These are phyloP conservation scores for Goniozus legneri DNA, from an alignment of 1,140 invertebrate species.

Conservation along the genomic window DNA sequence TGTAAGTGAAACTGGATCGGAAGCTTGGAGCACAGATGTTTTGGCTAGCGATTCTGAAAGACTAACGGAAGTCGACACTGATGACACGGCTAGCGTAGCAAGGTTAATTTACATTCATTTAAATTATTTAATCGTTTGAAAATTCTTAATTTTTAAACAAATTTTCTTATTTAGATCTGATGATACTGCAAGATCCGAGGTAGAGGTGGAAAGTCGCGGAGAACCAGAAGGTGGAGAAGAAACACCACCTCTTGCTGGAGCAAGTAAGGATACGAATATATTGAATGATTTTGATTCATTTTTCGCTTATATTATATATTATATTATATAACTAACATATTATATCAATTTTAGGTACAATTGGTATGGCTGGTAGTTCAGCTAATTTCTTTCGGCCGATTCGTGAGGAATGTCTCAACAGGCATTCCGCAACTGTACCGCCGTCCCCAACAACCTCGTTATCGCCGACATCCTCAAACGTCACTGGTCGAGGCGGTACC, in stretches of 20 bases:
- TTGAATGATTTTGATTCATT: too few species aligned
- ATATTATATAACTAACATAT: too few species aligned
- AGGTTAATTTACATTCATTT: slow-evolving; percentile 36
- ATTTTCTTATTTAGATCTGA: slow-evolving; percentile 58
- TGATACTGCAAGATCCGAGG: slow-evolving; percentile 67
- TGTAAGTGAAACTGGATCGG: slow-evolving; percentile 86
- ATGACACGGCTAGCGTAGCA: slow-evolving; percentile 74
- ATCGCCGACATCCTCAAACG: slow-evolving; percentile 36
- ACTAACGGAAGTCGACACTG: slow-evolving; percentile 82
- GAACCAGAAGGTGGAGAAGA: slow-evolving; percentile 53
- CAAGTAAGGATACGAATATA: slow-evolving; percentile 30
- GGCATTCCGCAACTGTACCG: slow-evolving; percentile 22
- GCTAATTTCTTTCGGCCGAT: slow-evolving; percentile 42
- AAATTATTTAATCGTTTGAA: slow-evolving; percentile 1
- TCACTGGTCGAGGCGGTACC: slow-evolving; percentile 41
- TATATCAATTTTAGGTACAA: slow-evolving; percentile 9
- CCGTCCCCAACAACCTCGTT: slow-evolving; percentile 35
- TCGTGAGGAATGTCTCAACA: slow-evolving; percentile 38
- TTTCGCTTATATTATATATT: too few species aligned
- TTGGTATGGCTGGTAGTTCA: slow-evolving; percentile 28
- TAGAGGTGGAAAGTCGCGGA: slow-evolving; percentile 55
- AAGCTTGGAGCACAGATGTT: slow-evolving; percentile 97
- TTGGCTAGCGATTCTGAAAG: slow-evolving; percentile 91
- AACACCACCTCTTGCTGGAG: slow-evolving; percentile 35
- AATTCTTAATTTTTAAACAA: neutral